Evolutionary conservation across 2,888 invertebrate genomes (phyloP).

Genomic region (Cryptus viduatorius): DNA sequence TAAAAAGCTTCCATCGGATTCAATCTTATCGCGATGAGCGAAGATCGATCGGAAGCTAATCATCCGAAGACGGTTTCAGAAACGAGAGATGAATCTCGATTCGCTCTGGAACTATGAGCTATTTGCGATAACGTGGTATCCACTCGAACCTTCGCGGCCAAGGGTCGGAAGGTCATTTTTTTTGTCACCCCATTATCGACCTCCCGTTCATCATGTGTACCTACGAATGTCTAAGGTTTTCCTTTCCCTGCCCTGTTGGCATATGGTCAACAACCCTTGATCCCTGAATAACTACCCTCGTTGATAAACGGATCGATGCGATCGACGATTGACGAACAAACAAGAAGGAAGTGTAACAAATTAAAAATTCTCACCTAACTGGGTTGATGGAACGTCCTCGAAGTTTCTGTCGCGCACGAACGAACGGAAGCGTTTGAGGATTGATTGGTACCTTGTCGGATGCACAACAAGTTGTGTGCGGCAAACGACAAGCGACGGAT

Average conservation of each 20-base stretch:
- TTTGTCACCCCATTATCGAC: not conserved
- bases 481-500: conserved; percentile 40
- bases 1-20: not conserved
- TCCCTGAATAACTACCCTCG: not conserved
- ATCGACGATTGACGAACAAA: conserved; percentile 5
- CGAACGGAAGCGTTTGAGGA: conserved; percentile 30
- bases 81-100: conserved; percentile 41
- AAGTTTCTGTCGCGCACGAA: conserved; percentile 16
- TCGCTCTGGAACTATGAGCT: not conserved
- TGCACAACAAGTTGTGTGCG: conserved; percentile 24
- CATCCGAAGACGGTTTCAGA: conserved; percentile 13
- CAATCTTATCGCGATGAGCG: conserved; percentile 39
- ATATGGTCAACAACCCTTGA: not conserved
- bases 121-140: conserved; percentile 20
- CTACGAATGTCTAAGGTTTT: not conserved
- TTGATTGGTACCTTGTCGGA: conserved; percentile 54
- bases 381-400: not conserved
- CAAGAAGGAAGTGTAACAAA: not conserved
- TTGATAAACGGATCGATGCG: not conserved
- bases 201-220: not conserved
- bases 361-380: conserved; percentile 12
- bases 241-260: not conserved
- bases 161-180: conserved; percentile 37
- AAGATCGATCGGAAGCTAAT: conserved; percentile 51
- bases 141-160: conserved; percentile 3